Conservation (phyloP, 2,797 vertebrate genomes). For the Erpetoichthys calabaricus region DNA sequence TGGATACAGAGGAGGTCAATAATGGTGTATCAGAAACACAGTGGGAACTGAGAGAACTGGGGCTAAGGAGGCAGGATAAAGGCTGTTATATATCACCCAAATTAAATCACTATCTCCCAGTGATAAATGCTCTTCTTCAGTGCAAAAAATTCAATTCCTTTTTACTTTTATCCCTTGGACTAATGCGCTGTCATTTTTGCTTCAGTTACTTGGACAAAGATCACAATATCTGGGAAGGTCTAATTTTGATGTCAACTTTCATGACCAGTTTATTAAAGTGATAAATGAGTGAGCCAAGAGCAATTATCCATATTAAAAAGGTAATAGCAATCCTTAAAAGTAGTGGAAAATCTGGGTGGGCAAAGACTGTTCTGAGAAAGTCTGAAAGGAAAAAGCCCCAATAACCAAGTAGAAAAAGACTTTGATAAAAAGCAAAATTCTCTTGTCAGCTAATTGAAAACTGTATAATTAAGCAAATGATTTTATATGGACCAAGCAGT, state of each 20-base stretch:
- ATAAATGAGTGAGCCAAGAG: constrained; percentile 15
- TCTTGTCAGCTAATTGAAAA: too few species aligned
- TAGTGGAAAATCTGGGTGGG: background rate
- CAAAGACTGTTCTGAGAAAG: too few species aligned
- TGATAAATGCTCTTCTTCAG: constrained; percentile 24
- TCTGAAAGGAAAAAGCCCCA: background rate
- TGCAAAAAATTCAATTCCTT: constrained; percentile 22
- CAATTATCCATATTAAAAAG: constrained; percentile 19
- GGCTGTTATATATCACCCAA: constrained; percentile 58
- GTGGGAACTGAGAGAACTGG: constrained; percentile 24
- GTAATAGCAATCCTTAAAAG: constrained; percentile 2
- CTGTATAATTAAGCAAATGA: too few species aligned
- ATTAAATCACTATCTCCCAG: constrained; percentile 61
- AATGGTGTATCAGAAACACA: constrained; percentile 34
- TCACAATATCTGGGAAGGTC: constrained; percentile 18
- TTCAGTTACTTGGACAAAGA: constrained; percentile 28
- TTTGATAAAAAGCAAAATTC: background rate
- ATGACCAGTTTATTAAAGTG: constrained; percentile 18
- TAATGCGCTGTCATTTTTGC: constrained; percentile 54
- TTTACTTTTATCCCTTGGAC: constrained; percentile 53
- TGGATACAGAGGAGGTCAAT: constrained; percentile 26
- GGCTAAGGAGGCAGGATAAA: constrained; percentile 29
- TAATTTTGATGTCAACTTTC: constrained; percentile 28
- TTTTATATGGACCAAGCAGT: too few species aligned
- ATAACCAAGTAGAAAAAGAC: background rate